These are phyloP conservation scores for Acanthacorydalis orientalis DNA, from an alignment of 2,888 invertebrate genomes.

Conservation along the genomic window DNA sequence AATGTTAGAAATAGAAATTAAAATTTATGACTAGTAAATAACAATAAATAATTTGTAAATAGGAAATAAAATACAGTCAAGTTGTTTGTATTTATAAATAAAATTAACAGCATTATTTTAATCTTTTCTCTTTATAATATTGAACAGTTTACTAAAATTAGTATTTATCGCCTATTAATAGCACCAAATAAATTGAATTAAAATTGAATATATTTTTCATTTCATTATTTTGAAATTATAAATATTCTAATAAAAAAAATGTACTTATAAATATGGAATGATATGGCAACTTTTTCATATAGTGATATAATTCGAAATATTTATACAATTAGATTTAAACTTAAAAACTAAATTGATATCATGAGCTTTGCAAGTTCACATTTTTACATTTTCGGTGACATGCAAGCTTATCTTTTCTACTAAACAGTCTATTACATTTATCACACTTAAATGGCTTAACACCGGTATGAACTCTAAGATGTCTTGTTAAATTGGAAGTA, in stretches of 20 bases:
- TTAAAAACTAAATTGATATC: too few relatives aligned
- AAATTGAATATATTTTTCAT: too few relatives aligned
- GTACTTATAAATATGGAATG: background rate
- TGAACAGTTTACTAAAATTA: too few relatives aligned
- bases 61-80: background rate
- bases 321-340: too few relatives aligned
- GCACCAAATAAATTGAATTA: too few relatives aligned
- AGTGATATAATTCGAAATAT: background rate
- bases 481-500: slow-evolving; percentile 55
- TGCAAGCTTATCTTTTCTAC: slow-evolving; percentile 23
- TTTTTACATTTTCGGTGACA: slow-evolving; percentile 17
- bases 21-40: background rate
- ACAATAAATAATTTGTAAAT: background rate
- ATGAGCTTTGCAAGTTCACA: too few relatives aligned
- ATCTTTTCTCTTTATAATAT: too few relatives aligned
- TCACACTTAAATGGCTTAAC: slow-evolving; percentile 44
- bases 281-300: background rate
- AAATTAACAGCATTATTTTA: too few relatives aligned
- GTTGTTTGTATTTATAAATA: too few relatives aligned
- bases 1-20: background rate
- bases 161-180: too few relatives aligned
- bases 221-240: too few relatives aligned
- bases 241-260: too few relatives aligned
- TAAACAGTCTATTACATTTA: slow-evolving; percentile 20
- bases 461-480: slow-evolving; percentile 59